A percentile compares a stretch with the other conserved stretches of the same genome.
Conservation (phyloP, 2,888 invertebrate genomes). For the Chromoteleia sp. region DNA sequence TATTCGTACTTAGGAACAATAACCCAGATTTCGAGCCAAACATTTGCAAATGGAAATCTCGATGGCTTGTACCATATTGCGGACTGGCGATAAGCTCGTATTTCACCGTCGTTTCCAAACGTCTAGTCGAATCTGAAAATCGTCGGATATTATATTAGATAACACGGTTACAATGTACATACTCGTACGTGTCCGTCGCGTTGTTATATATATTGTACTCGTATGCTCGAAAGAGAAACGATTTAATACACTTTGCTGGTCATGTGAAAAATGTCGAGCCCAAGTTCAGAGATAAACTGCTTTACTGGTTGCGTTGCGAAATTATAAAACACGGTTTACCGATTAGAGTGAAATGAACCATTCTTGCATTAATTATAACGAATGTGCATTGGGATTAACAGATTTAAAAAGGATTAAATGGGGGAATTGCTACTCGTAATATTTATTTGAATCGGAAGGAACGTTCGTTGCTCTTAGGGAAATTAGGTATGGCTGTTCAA, state of each 20-base stretch:
- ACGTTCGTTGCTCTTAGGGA: no score
- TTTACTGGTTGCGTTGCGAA: no score
- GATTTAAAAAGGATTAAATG: no score
- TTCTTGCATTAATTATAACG: no score
- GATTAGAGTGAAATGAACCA: no score
- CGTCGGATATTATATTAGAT: slow-evolving; percentile 6
- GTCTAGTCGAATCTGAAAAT: slow-evolving; percentile 2
- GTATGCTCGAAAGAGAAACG: slow-evolving; percentile 3
- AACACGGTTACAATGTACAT: slow-evolving; percentile 3
- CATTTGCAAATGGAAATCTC: background rate
- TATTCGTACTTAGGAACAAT: no score
- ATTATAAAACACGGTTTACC: no score
- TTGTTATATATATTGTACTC: background rate
- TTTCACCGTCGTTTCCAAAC: slow-evolving; percentile 9
- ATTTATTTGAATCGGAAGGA: no score
- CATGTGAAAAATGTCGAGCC: background rate
- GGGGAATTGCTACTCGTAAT: no score
- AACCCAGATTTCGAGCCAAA: background rate
- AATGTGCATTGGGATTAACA: no score
- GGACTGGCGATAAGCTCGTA: background rate
- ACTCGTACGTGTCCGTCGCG: background rate
- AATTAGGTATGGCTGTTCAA: no score
- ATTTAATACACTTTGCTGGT: slow-evolving; percentile 21
- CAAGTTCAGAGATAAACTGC: no score
- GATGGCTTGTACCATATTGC: background rate